Conservation (phyloP, 1,140 invertebrate species). For the Drosophila nigrodunni region DNA sequence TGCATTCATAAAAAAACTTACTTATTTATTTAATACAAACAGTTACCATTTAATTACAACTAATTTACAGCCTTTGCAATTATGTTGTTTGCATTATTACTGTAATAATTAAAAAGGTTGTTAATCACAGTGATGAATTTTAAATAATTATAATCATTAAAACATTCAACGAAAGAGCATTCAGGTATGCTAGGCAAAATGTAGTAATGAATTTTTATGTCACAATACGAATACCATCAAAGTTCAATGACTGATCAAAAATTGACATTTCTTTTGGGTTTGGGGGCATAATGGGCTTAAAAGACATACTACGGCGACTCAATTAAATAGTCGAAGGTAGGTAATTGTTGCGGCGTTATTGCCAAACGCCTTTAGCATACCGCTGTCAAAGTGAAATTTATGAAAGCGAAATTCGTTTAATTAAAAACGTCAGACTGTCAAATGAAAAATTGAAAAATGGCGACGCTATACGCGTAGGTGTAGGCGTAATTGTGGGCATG, state of each 20-base stretch:
- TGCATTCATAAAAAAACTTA: neutral
- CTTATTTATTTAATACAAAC: neutral
- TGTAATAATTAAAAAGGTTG: too few species aligned
- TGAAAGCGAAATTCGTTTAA: constrained; percentile 77
- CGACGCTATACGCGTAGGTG: constrained; percentile 3
- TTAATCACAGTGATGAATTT: neutral
- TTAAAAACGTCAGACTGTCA: constrained; percentile 57
- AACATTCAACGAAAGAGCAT: neutral
- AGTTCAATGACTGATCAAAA: neutral
- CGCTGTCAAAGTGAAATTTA: constrained; percentile 77
- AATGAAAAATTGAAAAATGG: constrained; percentile 65
- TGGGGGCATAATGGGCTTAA: neutral
- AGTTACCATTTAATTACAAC: neutral
- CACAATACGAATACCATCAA: neutral
- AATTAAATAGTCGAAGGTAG: constrained; percentile 73
- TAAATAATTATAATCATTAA: neutral
- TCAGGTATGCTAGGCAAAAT: too few species aligned
- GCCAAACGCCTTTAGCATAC: constrained; percentile 48
- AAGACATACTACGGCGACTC: constrained; percentile 38
- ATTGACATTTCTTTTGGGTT: too few species aligned
- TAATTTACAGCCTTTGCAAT: too few species aligned
- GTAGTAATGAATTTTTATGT: too few species aligned
- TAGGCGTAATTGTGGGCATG: constrained; percentile 19
- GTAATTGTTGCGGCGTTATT: constrained; percentile 63
- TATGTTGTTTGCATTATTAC: too few species aligned